These are phyloP conservation scores for Mycalesis mineus DNA, from an alignment of 2,888 invertebrate genomes.

Conservation along the genomic window DNA sequence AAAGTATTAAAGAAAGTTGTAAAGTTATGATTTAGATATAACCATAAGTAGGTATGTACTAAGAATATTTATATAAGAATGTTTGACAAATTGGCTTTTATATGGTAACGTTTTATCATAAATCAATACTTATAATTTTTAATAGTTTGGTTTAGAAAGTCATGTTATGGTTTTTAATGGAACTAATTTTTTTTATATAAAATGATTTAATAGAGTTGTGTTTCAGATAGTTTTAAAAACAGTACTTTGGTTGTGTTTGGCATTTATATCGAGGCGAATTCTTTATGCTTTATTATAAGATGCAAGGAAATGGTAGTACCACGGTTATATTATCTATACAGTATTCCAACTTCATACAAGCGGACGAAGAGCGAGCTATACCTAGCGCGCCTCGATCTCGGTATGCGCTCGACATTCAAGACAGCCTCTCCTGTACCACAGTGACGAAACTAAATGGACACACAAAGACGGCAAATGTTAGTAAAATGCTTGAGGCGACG, in stretches of 20 bases:
- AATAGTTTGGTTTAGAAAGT: too few relatives aligned
- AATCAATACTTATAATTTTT: neutral
- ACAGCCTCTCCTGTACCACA: too few relatives aligned
- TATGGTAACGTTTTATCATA: neutral
- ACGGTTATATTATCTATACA: too few relatives aligned
- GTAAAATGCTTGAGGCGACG: too few relatives aligned
- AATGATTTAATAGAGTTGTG: neutral
- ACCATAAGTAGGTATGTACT: neutral
- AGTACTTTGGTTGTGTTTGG: neutral
- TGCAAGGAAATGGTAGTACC: too few relatives aligned
- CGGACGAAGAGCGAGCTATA: too few relatives aligned
- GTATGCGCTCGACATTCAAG: too few relatives aligned
- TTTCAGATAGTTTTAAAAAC: neutral
- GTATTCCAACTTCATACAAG: too few relatives aligned
- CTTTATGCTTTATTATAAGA: neutral
- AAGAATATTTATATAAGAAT: neutral
- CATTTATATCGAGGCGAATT: neutral
- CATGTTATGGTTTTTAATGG: neutral
- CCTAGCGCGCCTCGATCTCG: too few relatives aligned
- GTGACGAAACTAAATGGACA: too few relatives aligned
- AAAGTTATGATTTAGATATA: neutral
- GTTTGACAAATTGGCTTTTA: neutral
- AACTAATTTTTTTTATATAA: too few relatives aligned
- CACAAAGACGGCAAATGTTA: too few relatives aligned
- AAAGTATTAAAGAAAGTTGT: slow-evolving; percentile 5